Percentiles rank a stretch among this genome's conserved stretches.
Conservation (phyloP, 1,140 invertebrate genomes). For the Theocolax elegans region DNA sequence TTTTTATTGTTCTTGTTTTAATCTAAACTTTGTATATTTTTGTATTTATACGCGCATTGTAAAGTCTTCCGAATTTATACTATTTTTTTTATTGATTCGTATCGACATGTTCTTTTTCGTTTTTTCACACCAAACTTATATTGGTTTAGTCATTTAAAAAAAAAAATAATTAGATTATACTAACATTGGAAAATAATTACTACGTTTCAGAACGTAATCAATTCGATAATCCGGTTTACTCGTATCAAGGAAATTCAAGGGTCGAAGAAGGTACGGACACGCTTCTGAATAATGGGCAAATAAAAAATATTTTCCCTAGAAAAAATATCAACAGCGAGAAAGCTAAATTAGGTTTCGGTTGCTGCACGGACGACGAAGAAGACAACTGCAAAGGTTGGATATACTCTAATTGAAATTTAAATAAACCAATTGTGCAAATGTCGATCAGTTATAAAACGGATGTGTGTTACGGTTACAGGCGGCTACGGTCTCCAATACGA, state of each 20-base stretch:
- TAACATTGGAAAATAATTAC: too few relatives aligned
- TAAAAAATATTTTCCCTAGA: slow-evolving; percentile 76
- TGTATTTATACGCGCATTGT: too few relatives aligned
- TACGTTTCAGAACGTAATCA: slow-evolving; percentile 89
- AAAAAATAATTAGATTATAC: too few relatives aligned
- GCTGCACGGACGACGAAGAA: slow-evolving; percentile 64
- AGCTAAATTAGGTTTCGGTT: slow-evolving; percentile 52
- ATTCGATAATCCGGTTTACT: slow-evolving; percentile 93
- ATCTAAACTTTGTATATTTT: too few relatives aligned
- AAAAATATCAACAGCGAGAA: slow-evolving; percentile 63
- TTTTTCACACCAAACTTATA: too few relatives aligned
- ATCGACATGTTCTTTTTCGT: too few relatives aligned
- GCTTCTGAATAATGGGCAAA: slow-evolving; percentile 70
- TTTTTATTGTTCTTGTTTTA: too few relatives aligned
- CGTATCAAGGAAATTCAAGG: slow-evolving; percentile 73
- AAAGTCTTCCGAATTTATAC: too few relatives aligned
- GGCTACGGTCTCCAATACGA: slow-evolving; percentile 70
- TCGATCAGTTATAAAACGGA: slow-evolving; percentile 47
- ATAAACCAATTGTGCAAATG: too few relatives aligned
- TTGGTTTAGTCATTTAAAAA: too few relatives aligned
- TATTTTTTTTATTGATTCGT: too few relatives aligned
- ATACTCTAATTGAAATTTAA: too few relatives aligned
- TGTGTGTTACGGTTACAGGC: slow-evolving; percentile 54
- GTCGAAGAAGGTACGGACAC: slow-evolving; percentile 71
- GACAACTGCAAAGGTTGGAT: slow-evolving; percentile 63